Base-by-base conservation (phyloP, 64 coral and sea anemone species). In the Stichodactyla mertensii region DNA sequence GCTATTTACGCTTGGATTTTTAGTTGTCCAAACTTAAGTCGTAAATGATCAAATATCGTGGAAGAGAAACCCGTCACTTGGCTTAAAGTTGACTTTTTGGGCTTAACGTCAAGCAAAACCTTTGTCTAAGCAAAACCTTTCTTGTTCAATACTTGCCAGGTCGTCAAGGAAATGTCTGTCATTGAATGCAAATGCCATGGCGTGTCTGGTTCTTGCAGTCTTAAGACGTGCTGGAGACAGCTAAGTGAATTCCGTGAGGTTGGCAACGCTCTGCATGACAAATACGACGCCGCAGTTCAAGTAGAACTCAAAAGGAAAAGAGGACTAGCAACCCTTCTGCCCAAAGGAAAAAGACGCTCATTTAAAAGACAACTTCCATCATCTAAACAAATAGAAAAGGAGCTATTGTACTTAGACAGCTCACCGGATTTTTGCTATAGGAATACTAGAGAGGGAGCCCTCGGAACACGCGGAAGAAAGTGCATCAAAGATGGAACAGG, bases 111-210 rank as follows among this genome's bases (percentile, higher is more conserved):
- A 45, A 45, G 36, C 36, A 45, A 45, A 45, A 45, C 36, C 36
- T 45, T 45, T 45, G 36, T 8, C 24, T 74, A 26, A 31, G 22
- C 7, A 74, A 74, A 74, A 11, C 24, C 69, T 74, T 74, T 74
- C 24, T 31, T 74, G 27, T 74, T 64, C 15, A 52, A 62, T 86
- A 22, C 0, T 60, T 58, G 0, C 15, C 61, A 92, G 90, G 58
- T 92, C 70, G 78, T 92, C 0, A 36, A 7, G 55, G 59, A 92
- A n/a, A 26, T 55, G 80, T 58, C 90, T 5, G 31, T 45, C 22
- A 67, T 94, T 20, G 52, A 59, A n/a, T 99, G 97, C 64, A 87
- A 89, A 60, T 99, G 97, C 54, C 97, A 99, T 82, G 97, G 97
- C 15, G 88, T 92, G 0, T 90, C 92, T 10, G 85, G 88, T 13